Percentiles rank a stretch among this genome's conserved stretches.
Evolutionary conservation across 2,113 vertebrate genomes (phyloP).

Genomic region (Callionymus lyra): DNA sequence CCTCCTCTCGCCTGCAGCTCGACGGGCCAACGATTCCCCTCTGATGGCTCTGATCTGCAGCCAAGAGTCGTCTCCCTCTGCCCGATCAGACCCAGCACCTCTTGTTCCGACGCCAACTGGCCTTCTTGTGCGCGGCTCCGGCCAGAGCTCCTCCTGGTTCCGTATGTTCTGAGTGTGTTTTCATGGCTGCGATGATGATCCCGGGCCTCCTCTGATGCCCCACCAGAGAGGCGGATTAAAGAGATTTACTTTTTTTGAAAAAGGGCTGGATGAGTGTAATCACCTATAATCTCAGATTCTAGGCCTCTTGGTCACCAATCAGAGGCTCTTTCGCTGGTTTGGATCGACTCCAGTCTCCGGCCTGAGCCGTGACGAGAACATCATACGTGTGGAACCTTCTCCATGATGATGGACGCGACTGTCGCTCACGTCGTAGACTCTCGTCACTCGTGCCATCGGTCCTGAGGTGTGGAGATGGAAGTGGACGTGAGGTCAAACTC

Average conservation of each 20-base stretch:
- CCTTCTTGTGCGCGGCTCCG: conserved; percentile 43
- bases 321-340: conserved; percentile 41
- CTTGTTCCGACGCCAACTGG: conserved; percentile 70
- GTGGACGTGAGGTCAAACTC: conserved; percentile 17
- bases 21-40: conserved; percentile 56
- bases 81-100: conserved; percentile 63
- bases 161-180: conserved; percentile 62
- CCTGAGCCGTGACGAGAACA: conserved; percentile 36
- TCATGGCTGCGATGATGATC: conserved; percentile 59
- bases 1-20: conserved; percentile 27
- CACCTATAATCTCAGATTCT: conserved; percentile 72
- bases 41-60: conserved; percentile 71
- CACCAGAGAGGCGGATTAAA: conserved; percentile 67
- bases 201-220: conserved; percentile 56
- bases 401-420: no score
- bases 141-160: conserved; percentile 67
- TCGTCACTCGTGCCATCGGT: no score
- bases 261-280: conserved; percentile 63
- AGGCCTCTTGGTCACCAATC: conserved; percentile 62
- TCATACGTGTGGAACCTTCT: conserved; percentile 27
- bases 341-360: conserved; percentile 38
- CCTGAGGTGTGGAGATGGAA: conserved; percentile 22
- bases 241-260: conserved; percentile 56
- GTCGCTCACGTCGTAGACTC: no score
- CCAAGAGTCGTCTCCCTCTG: conserved; percentile 66